Evolutionary conservation across 1,140 invertebrate species (phyloP), one percentile per base, ranked within the genome.

Genomic region (Myzus persicae): DNA sequence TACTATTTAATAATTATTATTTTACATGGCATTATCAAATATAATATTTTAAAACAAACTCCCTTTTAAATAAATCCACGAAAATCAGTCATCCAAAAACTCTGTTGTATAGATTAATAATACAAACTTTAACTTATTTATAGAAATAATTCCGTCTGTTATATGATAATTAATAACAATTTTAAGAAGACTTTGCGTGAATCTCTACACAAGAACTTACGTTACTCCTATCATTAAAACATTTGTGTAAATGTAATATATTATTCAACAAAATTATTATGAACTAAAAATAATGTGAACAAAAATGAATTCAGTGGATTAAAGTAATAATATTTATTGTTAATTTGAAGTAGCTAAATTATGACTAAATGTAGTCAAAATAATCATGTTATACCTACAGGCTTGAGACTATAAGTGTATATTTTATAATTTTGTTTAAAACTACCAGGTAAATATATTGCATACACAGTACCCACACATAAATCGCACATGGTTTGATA

Each of bases 121-220:
- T 26, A 87, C 20, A 46, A 87, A 46, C 40, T 87, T 87, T 46
- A 31, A 87, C 84, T 87, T n/a, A n/a, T 87, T 31, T 87, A 44
- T 87, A 46, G 24, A 87, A 87, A 87, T 87, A 87, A 44, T 87
- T 44, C 26, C 24, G 11, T n/a, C 24, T 87, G 11, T 87, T 87
- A n/a, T 26, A 42, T 42, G 3, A 40, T 85, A 42, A 85, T 85
- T 85, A 44, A 44, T 44, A 44, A 87, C 31, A 44, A 87, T 87
- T 87, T 87, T 44, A 44, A 42, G 0, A 5, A 88, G 44, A 48
- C 44, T 46, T n/a, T 18, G 20, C 85, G 24, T 9, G 24, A 88
- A 48, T 36, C 4, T n/a, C 20, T 36, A 6, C 18, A 88, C 31
- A 20, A 36, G 24, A 48, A 48, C 31, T 48, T 31, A 36, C 20